These are phyloP conservation scores for Crocuta crocuta DNA, from an alignment of 2,113 vertebrate genomes.

Conservation along the genomic window DNA sequence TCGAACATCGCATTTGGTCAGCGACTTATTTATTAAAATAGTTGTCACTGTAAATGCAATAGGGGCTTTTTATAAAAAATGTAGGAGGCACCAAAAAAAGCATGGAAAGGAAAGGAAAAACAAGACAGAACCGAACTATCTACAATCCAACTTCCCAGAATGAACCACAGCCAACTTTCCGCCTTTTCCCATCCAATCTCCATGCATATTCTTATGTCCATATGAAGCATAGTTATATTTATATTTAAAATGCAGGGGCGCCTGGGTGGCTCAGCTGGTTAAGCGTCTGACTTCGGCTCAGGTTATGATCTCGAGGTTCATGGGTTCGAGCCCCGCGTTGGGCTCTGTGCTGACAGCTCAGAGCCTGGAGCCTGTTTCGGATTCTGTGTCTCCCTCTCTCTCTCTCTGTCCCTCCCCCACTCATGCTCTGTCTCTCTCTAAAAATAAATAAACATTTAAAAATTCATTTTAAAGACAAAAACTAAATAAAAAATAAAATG, in stretches of 20 bases:
- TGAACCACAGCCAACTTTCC: neutral
- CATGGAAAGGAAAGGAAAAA: neutral
- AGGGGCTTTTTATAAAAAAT: neutral
- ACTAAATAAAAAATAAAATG: no score
- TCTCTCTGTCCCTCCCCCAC: no score
- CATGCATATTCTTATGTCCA: neutral
- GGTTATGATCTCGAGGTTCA: no score
- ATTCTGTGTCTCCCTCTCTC: no score
- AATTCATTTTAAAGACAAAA: no score
- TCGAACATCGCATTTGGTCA: neutral
- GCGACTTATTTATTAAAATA: neutral
- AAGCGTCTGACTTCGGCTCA: no score
- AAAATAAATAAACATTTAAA: no score
- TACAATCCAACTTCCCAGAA: neutral
- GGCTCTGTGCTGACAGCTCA: no score
- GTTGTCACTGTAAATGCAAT: neutral
- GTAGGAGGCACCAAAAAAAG: neutral
- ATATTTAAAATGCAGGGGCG: neutral
- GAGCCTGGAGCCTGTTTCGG: no score
- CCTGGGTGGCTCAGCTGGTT: no score
- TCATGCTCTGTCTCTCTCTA: no score
- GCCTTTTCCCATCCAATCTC: neutral
- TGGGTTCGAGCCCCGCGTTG: no score
- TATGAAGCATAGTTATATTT: neutral
- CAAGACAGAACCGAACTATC: neutral